Evolutionary conservation across 1,140 invertebrate genomes (phyloP).

Genomic region (Pemphigus obesinymphae): DNA sequence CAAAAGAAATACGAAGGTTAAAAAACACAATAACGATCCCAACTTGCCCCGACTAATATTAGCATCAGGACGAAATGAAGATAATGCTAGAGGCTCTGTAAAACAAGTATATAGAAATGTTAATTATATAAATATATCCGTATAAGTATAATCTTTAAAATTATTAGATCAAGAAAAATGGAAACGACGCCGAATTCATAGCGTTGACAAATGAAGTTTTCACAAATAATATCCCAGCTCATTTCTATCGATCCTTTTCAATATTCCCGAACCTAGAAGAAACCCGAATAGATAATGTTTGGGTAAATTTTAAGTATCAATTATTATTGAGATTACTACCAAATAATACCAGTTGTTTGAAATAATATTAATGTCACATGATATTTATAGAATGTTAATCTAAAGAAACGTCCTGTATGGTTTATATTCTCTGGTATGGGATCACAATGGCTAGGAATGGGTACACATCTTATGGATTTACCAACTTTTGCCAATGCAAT

Average conservation of each 20-base stretch:
- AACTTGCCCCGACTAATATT: slow-evolving; percentile 45
- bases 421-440: slow-evolving; percentile 66
- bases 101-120: slow-evolving; percentile 41
- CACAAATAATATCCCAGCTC: slow-evolving; percentile 54
- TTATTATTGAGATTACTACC: not conserved
- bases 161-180: slow-evolving; percentile 51
- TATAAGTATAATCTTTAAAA: not conserved
- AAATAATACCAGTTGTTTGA: not conserved
- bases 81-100: slow-evolving; percentile 35
- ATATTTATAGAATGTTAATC: not conserved
- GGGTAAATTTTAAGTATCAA: slow-evolving; percentile 33
- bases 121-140: not conserved
- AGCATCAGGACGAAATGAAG: slow-evolving; percentile 44
- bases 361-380: not conserved
- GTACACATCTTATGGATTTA: slow-evolving; percentile 58
- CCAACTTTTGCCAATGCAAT: slow-evolving; percentile 64
- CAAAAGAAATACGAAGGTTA: slow-evolving; percentile 42
- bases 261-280: slow-evolving; percentile 46
- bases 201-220: slow-evolving; percentile 53
- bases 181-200: slow-evolving; percentile 56
- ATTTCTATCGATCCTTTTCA: slow-evolving; percentile 59
- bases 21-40: not conserved
- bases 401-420: slow-evolving; percentile 33
- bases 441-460: slow-evolving; percentile 65
- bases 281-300: slow-evolving; percentile 44